A percentile compares a stretch with the other conserved stretches of the same genome.
These are phyloP conservation scores for Myotis lucifugus DNA, from an alignment of 2,113 vertebrate species.

Conservation along the genomic window DNA sequence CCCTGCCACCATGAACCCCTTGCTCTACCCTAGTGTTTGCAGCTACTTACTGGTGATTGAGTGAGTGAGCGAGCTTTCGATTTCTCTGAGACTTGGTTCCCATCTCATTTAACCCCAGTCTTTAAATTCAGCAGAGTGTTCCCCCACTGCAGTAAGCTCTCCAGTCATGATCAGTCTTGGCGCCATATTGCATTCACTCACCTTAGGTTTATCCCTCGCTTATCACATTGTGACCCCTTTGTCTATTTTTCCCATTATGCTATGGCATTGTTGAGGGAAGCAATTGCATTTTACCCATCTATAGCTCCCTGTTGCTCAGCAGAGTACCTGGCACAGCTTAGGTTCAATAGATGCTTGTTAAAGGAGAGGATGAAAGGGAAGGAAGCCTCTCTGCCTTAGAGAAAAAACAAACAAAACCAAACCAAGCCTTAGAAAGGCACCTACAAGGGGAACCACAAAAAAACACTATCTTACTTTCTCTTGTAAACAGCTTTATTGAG, in stretches of 20 bases:
- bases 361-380: neutral
- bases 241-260: neutral
- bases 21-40: neutral
- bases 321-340: neutral
- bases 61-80: neutral
- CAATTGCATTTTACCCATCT: neutral
- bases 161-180: neutral
- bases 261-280: neutral
- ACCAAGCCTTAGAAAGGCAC: neutral
- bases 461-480: constrained; percentile 6
- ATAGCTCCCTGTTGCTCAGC: neutral
- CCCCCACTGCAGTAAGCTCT: neutral
- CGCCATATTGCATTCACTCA: neutral
- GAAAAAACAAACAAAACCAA: neutral
- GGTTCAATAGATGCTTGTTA: neutral
- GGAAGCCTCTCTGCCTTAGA: neutral
- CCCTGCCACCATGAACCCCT: neutral
- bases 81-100: neutral
- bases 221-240: neutral
- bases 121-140: neutral
- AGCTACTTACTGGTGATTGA: neutral
- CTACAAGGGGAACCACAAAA: neutral
- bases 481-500: neutral
- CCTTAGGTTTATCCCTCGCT: neutral
- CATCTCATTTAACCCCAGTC: neutral